Evolutionary conservation across 2,113 vertebrate species (phyloP), one percentile per base, ranked within the genome.

Genomic region (Osmerus mordax): DNA sequence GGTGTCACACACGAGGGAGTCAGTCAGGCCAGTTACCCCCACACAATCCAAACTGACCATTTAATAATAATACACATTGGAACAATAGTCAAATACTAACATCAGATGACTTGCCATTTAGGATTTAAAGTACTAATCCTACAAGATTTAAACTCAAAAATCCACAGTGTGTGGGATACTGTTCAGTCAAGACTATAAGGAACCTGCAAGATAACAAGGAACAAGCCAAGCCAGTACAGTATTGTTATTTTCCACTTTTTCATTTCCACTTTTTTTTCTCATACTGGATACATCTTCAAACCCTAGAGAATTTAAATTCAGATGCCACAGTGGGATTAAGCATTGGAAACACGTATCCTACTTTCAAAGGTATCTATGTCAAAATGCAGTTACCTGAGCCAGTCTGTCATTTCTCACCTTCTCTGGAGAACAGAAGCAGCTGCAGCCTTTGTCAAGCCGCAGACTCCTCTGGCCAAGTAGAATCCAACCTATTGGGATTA

Each of bases 331-430:
- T 64, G 62, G 41, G 21, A 74, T 7, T 66, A 71, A 64, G 79
- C 74, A 51, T 65, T 67, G 59, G 70, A 78, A 86, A 85, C 77
- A 79, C 73, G 67, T 6, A 63, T 54, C 78, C 73, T 16, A 32
- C 13, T 18, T 86, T 86, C 89, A 90, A 86, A 77, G 70, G 69
- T 90, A 89, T 90, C 87, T 1, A 70, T 87, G 75, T 87, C 79
- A 8, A 63, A 32, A 69, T 68, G 62, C 74, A 72, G 84, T 86
- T 88, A 90, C 89, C 86, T 86, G 89, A 89, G 83, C 82, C 76
- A 12, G 0, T 23, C 64, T 58, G 82, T 79, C 82, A 84, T 86
- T 84, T 81, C 82, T 87, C 81, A 78, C 63, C 66, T 63, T 73
- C 74, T 79, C 73, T 67, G 70, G 77, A 84, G 69, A 81, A 87